Conservation (phyloP, 2,888 invertebrate genomes). For the Furcula furcula region DNA sequence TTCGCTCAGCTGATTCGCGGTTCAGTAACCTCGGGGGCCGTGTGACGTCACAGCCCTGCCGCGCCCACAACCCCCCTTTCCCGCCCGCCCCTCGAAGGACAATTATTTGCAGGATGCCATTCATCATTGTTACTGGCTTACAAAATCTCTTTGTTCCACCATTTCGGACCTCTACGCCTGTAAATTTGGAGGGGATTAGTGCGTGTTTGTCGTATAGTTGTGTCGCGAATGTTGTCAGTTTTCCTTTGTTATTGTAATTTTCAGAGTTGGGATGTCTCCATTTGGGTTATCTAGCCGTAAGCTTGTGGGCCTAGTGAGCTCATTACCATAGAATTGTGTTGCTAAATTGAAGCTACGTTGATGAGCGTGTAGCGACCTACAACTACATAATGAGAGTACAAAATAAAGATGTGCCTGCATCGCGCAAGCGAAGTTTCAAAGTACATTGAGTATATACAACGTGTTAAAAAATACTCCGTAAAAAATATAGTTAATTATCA, state of each 20-base stretch:
- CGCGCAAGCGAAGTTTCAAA: too few species aligned
- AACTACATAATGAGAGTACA: too few species aligned
- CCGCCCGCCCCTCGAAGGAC: slow-evolving; percentile 44
- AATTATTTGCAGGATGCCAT: slow-evolving; percentile 71
- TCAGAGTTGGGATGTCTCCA: not conserved
- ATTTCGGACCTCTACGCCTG: slow-evolving; percentile 22
- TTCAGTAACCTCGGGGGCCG: slow-evolving; percentile 61
- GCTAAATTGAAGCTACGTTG: too few species aligned
- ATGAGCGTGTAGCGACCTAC: not conserved
- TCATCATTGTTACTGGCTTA: slow-evolving; percentile 54
- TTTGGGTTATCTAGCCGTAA: too few species aligned
- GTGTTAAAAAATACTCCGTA: too few species aligned
- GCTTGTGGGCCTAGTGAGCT: too few species aligned
- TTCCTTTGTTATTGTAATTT: not conserved
- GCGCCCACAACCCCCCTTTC: slow-evolving; percentile 43
- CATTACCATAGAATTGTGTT: too few species aligned
- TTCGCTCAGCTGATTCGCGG: slow-evolving; percentile 64
- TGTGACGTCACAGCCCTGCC: slow-evolving; percentile 68
- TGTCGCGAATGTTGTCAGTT: slow-evolving; percentile 9
- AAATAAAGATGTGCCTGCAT: too few species aligned
- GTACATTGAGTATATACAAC: too few species aligned
- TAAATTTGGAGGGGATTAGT: slow-evolving; percentile 29
- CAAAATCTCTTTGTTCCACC: slow-evolving; percentile 42
- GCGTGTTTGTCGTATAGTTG: slow-evolving; percentile 19
- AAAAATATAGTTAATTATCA: too few species aligned